These are phyloP conservation scores for Leptodirus hochenwartii DNA, from an alignment of 2,888 invertebrate genomes.

Conservation along the genomic window DNA sequence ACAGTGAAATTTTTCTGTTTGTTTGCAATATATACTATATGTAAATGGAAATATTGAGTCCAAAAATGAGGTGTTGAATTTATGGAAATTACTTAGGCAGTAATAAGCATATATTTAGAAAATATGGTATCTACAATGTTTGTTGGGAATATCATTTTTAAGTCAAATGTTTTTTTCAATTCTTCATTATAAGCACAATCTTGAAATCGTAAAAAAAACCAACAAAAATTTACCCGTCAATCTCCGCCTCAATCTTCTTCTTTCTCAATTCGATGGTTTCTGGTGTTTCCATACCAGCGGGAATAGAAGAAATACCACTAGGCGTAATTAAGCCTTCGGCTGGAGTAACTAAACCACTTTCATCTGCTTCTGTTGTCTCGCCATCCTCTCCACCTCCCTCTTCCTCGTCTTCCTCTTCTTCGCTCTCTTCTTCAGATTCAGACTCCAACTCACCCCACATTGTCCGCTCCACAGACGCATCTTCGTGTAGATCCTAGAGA, in stretches of 20 bases:
- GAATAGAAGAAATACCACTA: slow-evolving; percentile 77
- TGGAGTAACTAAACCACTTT: slow-evolving; percentile 79
- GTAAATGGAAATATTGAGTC: too few species aligned
- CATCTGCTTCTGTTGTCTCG: slow-evolving; percentile 44
- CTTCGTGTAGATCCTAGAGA: slow-evolving; percentile 43
- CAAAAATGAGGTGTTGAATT: too few species aligned
- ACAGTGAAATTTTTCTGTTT: too few species aligned
- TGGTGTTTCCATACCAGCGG: slow-evolving; percentile 94
- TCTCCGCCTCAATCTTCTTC: slow-evolving; percentile 87
- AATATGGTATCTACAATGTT: slow-evolving; percentile 1
- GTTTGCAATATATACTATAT: slow-evolving; percentile 6
- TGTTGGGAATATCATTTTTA: too few species aligned
- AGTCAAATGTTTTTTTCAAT: not conserved
- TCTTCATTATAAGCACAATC: slow-evolving; percentile 3
- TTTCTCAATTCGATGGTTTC: slow-evolving; percentile 96
- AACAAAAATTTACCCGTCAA: slow-evolving; percentile 57
- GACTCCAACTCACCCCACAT: slow-evolving; percentile 97
- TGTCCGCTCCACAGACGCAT: slow-evolving; percentile 81
- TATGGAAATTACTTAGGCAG: too few species aligned
- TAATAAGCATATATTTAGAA: too few species aligned
- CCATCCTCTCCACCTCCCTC: slow-evolving; percentile 25
- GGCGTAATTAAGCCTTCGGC: slow-evolving; percentile 91
- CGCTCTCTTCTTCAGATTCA: slow-evolving; percentile 60
- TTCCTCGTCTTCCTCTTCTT: slow-evolving; percentile 53
- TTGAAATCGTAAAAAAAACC: not conserved